Evolutionary conservation across 2,797 vertebrate genomes (phyloP), one percentile per base, ranked within the genome.

Genomic region (Gephyroberyx darwinii): DNA sequence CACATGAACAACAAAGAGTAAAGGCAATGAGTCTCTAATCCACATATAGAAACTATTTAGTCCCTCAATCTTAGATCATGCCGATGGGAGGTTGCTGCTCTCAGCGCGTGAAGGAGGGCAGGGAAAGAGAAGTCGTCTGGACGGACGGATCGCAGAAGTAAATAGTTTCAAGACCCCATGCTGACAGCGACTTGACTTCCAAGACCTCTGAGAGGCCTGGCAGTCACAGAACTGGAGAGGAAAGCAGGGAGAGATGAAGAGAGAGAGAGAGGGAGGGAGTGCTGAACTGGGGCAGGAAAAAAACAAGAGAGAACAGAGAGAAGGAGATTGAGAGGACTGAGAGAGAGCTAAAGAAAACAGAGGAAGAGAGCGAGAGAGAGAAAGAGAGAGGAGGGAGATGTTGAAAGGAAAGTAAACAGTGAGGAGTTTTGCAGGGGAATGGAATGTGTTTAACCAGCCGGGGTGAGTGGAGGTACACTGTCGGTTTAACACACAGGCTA

Each of bases 381-480:
- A 54, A 50, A 69, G 14, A 33, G 56, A 22, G 54, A 48, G 63
- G 2, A 69, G 14, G 35, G 56, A 22, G 54, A 48, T 8, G 58
- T 37, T 26, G 54, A 54, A 56, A 77, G 14, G 19, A 87, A 75
- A 64, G 71, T 58, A 70, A 89, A 79, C 75, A 84, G 47, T 33
- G 69, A 12, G 67, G 39, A 10, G 39, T 43, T 61, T 12, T 47
- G 41, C 7, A 26, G 59, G 56, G 7, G 53, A 56, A 56, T 82
- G 91, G 90, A 90, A 91, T 90, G 86, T 45, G 65, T 85, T 82
- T 64, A 66, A 81, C 64, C 60, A 59, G 65, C 68, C 50, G 5
- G 16, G 39, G 61, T 51, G 76, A 83, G 22, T 72, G 73, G 66
- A 84, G 62, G 83, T 74, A 78, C 73, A 77, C 78, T 56, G 82